Base-by-base conservation (phyloP, 2,888 invertebrate species). In the Cataglyphis rosenhaueri region DNA sequence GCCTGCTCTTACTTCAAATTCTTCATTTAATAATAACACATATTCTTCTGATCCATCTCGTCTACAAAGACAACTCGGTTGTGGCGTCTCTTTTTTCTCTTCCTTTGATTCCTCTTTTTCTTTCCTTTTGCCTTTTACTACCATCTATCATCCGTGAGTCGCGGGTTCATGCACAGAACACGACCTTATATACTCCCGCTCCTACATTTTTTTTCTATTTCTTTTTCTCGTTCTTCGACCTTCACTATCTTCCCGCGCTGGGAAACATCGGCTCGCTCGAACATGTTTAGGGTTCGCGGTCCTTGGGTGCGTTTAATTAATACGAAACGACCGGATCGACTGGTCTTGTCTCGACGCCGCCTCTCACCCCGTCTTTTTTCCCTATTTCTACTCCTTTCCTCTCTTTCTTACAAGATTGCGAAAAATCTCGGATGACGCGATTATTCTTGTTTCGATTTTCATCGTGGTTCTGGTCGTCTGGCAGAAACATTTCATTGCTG, bases 131-230 rank as follows among this genome's bases (percentile, higher is more conserved):
- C 62, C 66, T 64, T 73, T 48, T 59, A 64, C 71, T 81, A 73
- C 82, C 88, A 91, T 92, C 88, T 89, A 91, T 92, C 91, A 92
- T 91, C 89, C 84, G 86, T 83, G 86, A 79, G 83, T 75, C 83
- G 18, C 73, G 74, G 68, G 86, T 89, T 87, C 87, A 87, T 89
- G 86, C 84, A 85, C 86, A 83, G 87, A 85, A 86, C 82, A 84
- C 86, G 55, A 87, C 86, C 65, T 87, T 87, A 85, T 87, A 86
- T 85, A 89, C 84, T 84, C 83, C 62, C 73, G 83, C 84, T 86
- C 75, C 68, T 74, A 61, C 65, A 81, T 73, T 57, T 70, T 78
- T 32, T 12, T 71, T 12, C 6, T 12, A n/a, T 59, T 66, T 55
- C 59, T 71, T 74, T 76, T 66, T 68, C 25, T 75, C 88, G 81